Conservation (phyloP, 1,140 invertebrate genomes). For the Drosophila serrata region DNA sequence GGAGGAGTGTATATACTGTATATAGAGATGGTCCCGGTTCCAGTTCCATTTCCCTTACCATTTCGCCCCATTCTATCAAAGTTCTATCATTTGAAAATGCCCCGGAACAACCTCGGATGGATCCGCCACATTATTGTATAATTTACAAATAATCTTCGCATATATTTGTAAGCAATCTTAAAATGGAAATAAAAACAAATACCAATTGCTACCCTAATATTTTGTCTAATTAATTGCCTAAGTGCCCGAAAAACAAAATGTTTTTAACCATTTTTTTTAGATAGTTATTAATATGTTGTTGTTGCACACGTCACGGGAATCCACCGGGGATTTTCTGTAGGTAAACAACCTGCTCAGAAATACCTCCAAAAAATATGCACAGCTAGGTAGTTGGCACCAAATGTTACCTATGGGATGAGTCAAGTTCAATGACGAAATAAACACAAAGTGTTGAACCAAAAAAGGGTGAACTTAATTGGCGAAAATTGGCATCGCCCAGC, state of each 20-base stretch:
- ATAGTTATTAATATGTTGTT: slow-evolving; percentile 17
- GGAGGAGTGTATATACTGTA: slow-evolving; percentile 77
- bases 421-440: slow-evolving; percentile 82
- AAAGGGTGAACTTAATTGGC: slow-evolving; percentile 21
- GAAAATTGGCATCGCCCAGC: slow-evolving; percentile 55
- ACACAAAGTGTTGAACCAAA: slow-evolving; percentile 37
- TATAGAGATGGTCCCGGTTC: slow-evolving; percentile 65
- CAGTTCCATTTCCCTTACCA: slow-evolving; percentile 20
- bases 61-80: slow-evolving; percentile 4
- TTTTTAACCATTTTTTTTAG: slow-evolving; percentile 40
- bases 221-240: slow-evolving; percentile 45
- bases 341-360: slow-evolving; percentile 58
- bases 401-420: slow-evolving; percentile 55
- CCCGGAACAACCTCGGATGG: slow-evolving; percentile 34
- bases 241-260: slow-evolving; percentile 55
- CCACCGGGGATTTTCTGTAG: slow-evolving; percentile 33
- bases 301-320: slow-evolving; percentile 48
- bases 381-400: slow-evolving; percentile 27
- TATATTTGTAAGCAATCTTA: slow-evolving; percentile 64
- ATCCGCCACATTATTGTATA: slow-evolving; percentile 68
- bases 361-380: neutral
- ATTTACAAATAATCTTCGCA: slow-evolving; percentile 73
- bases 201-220: slow-evolving; percentile 53
- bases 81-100: slow-evolving; percentile 28
- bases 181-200: slow-evolving; percentile 70